Percentiles rank a stretch among this genome's conserved stretches.
These are phyloP conservation scores for Protomyctophum bolini DNA, from an alignment of 2,113 vertebrate species.

Conservation along the genomic window DNA sequence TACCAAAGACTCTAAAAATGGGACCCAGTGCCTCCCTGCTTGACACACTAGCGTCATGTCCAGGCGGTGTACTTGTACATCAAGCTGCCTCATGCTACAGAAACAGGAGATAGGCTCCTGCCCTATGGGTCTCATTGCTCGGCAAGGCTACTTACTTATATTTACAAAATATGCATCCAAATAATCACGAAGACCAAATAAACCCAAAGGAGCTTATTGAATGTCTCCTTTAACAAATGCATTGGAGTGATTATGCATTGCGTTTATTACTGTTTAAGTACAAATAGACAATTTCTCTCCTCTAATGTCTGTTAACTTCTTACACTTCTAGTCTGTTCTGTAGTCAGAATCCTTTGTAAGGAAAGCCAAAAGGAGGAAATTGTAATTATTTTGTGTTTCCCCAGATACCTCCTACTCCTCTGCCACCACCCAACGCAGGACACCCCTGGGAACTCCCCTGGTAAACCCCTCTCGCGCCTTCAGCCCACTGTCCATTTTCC, in stretches of 20 bases:
- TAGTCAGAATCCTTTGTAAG: not conserved
- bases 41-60: too few species aligned
- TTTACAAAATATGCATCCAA: not conserved
- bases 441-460: slow-evolving; percentile 71
- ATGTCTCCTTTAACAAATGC: too few species aligned
- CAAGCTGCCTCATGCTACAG: too few species aligned
- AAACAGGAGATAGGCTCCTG: too few species aligned
- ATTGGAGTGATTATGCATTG: too few species aligned
- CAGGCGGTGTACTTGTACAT: too few species aligned
- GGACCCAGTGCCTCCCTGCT: too few species aligned
- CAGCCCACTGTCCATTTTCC: slow-evolving; percentile 79
- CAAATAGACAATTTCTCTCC: slow-evolving; percentile 18
- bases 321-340: not conserved
- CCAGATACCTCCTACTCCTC: slow-evolving; percentile 61
- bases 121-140: too few species aligned
- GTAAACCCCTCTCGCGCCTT: slow-evolving; percentile 71
- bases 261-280: too few species aligned
- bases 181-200: not conserved
- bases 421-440: slow-evolving; percentile 79
- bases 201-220: not conserved
- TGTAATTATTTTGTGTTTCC: not conserved
- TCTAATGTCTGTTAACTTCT: not conserved
- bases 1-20: too few species aligned
- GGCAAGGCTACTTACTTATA: too few species aligned
- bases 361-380: not conserved